Evolutionary conservation across 2,113 vertebrate species (phyloP).

Genomic region (Grammatotria lemairii): DNA sequence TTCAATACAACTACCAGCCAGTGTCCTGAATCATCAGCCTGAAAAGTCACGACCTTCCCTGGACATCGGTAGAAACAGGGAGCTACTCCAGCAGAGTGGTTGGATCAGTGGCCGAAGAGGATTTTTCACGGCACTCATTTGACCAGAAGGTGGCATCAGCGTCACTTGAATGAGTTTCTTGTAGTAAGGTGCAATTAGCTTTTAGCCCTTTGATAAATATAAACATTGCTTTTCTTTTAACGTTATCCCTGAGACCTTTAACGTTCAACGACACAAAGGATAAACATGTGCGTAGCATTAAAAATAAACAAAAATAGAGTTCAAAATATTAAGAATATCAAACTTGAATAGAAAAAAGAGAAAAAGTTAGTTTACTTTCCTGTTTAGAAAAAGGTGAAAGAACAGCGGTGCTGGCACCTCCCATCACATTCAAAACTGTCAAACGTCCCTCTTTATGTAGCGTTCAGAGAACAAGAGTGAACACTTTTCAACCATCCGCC

Average conservation of each 20-base stretch:
- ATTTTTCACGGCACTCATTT: background rate
- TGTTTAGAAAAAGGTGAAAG: background rate
- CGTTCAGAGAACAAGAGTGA: background rate
- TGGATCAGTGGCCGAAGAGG: accelerated
- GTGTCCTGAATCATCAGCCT: background rate
- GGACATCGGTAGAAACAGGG: background rate
- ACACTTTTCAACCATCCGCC: accelerated
- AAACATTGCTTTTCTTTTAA: background rate
- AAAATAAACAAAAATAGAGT: background rate
- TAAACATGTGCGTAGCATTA: accelerated
- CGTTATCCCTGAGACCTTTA: accelerated
- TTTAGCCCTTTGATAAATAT: background rate
- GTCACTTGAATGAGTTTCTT: background rate
- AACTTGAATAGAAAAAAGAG: background rate
- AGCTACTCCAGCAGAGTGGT: background rate
- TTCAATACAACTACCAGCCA: background rate
- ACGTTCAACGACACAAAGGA: background rate
- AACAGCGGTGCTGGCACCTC: accelerated
- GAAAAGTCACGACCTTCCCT: background rate
- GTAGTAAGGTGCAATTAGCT: accelerated
- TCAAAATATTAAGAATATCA: background rate
- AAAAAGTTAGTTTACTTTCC: background rate
- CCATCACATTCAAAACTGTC: background rate
- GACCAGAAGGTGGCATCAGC: background rate
- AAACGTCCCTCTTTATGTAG: background rate